phyloP scores from a whole-genome alignment of 2,888 invertebrate species.

The Stenchaetothrips biformis region DNA sequence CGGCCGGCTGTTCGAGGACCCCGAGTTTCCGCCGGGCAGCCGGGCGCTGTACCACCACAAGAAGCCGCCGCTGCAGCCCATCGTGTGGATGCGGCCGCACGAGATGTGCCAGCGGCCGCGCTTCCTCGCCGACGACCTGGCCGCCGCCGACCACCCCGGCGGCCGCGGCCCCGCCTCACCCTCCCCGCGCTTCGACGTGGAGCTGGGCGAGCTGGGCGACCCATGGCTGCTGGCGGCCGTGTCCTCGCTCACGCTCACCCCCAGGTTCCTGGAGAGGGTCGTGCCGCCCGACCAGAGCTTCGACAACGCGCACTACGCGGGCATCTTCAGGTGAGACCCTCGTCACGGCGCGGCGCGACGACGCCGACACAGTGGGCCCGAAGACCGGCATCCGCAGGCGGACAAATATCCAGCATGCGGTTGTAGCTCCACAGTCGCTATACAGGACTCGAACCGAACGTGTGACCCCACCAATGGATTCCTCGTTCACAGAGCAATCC shows the following conservation, averaged over 20 bases:
- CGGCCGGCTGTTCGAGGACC: slow-evolving; percentile 57
- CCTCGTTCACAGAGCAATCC: no score
- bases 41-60: slow-evolving; percentile 54
- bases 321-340: slow-evolving; percentile 57
- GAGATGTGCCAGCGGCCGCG: slow-evolving; percentile 62
- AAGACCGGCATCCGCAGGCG: no score
- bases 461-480: no score
- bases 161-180: slow-evolving; percentile 30
- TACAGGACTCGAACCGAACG: no score
- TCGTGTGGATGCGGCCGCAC: slow-evolving; percentile 65
- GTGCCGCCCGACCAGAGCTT: slow-evolving; percentile 63
- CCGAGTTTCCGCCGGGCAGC: slow-evolving; percentile 55
- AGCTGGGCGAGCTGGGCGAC: slow-evolving; percentile 56
- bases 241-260: slow-evolving; percentile 61
- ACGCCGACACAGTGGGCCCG: neutral
- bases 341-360: neutral
- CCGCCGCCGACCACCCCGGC: slow-evolving; percentile 35
- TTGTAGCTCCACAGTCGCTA: no score
- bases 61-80: slow-evolving; percentile 53
- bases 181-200: slow-evolving; percentile 49
- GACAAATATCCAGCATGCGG: no score
- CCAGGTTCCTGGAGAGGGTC: slow-evolving; percentile 61
- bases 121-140: slow-evolving; percentile 50
- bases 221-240: slow-evolving; percentile 60
- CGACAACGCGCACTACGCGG: slow-evolving; percentile 56